Conservation (phyloP, 2,888 invertebrate genomes). For the Charanyca ferruginea region DNA sequence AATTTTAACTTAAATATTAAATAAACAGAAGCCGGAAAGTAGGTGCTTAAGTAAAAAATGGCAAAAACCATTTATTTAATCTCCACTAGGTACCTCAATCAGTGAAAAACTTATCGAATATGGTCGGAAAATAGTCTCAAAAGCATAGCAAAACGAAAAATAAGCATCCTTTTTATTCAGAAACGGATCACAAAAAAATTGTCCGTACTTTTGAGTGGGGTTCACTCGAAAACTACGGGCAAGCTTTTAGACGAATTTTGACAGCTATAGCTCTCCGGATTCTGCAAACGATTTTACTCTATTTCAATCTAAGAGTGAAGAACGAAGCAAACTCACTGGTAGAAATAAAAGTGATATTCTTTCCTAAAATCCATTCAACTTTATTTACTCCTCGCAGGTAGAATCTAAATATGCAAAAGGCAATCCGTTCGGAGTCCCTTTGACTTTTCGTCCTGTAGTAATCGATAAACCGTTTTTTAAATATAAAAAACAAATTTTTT, state of each 20-base stretch:
- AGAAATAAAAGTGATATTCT: not conserved
- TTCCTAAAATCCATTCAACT: not conserved
- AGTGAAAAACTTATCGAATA: not conserved
- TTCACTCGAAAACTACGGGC: not conserved
- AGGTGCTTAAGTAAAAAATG: not conserved
- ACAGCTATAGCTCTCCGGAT: constrained; percentile 3
- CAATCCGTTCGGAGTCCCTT: constrained; percentile 1
- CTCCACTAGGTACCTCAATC: not conserved
- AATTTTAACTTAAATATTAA: not conserved
- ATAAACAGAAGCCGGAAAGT: not conserved
- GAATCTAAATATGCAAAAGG: not conserved
- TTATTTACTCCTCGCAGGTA: not conserved
- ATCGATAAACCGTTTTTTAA: not conserved
- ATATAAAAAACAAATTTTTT: not conserved
- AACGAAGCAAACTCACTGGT: not conserved
- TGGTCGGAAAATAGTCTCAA: not conserved
- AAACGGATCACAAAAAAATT: not conserved
- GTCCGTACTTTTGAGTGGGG: not conserved
- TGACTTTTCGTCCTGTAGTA: not conserved
- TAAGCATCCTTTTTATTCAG: not conserved
- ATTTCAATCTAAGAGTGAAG: constrained; percentile 4
- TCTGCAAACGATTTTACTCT: constrained; percentile 11
- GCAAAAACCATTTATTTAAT: not conserved
- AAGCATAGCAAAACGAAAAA: not conserved
- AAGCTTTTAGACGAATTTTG: not conserved